These are phyloP conservation scores for Limnephilus lunatus DNA, from an alignment of 2,888 invertebrate genomes.

Conservation along the genomic window DNA sequence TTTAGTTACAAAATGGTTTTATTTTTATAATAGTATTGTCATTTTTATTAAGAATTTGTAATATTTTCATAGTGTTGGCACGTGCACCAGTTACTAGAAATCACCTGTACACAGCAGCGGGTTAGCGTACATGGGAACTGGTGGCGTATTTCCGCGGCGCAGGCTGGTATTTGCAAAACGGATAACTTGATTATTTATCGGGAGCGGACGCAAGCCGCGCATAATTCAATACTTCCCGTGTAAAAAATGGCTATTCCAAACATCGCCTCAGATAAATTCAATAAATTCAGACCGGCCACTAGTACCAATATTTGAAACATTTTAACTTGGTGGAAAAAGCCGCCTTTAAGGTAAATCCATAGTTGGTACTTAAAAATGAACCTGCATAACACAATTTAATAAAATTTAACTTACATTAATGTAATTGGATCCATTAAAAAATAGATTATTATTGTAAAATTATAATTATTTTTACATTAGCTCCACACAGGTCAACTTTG, in stretches of 20 bases:
- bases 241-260: slow-evolving; percentile 27
- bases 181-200: slow-evolving; percentile 66
- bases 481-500: no score
- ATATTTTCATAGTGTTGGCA: neutral
- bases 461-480: no score
- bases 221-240: slow-evolving; percentile 60
- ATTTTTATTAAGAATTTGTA: neutral
- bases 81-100: neutral
- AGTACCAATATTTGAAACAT: neutral
- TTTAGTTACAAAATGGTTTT: neutral
- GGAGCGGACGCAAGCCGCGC: slow-evolving; percentile 62
- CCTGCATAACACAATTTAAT: no score
- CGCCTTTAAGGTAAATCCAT: neutral
- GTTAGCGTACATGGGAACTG: slow-evolving; percentile 6
- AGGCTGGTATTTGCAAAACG: slow-evolving; percentile 60
- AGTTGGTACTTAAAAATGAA: neutral
- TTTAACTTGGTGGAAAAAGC: neutral
- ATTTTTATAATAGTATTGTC: neutral
- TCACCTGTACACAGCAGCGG: neutral
- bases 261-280: neutral
- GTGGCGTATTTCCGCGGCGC: slow-evolving; percentile 33
- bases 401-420: no score
- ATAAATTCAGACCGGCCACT: slow-evolving; percentile 14
- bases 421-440: no score
- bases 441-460: no score